Evolutionary conservation across 2,113 vertebrate species (phyloP).

Genomic region (Salvelinus sp.): DNA sequence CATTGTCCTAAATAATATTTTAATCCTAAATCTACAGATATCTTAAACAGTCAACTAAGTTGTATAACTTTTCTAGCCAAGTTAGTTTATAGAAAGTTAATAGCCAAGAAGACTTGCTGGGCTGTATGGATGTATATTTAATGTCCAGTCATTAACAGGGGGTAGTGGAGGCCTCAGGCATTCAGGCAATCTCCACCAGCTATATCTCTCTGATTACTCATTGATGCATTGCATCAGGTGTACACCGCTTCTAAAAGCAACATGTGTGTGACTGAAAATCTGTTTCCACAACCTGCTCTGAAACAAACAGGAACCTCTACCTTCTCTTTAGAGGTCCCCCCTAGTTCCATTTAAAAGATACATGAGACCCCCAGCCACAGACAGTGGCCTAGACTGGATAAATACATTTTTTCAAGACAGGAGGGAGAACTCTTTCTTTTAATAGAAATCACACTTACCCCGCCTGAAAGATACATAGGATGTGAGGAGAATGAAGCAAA

Average conservation of each 20-base stretch:
- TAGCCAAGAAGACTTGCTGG: too few relatives aligned
- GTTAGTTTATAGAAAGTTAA: too few relatives aligned
- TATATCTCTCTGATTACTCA: slow-evolving; percentile 53
- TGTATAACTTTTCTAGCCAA: too few relatives aligned
- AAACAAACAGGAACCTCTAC: slow-evolving; percentile 57
- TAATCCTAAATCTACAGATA: not conserved
- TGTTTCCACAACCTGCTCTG: slow-evolving; percentile 55
- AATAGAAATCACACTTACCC: slow-evolving; percentile 41
- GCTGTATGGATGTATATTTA: slow-evolving; percentile 56
- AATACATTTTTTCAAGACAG: slow-evolving; percentile 54
- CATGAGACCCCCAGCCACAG: slow-evolving; percentile 54
- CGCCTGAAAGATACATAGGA: slow-evolving; percentile 58
- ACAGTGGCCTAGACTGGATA: slow-evolving; percentile 43
- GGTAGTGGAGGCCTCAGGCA: not conserved
- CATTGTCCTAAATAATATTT: not conserved
- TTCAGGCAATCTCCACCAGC: slow-evolving; percentile 15
- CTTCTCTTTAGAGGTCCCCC: slow-evolving; percentile 31
- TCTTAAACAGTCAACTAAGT: too few relatives aligned
- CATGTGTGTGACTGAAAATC: slow-evolving; percentile 64
- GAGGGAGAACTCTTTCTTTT: slow-evolving; percentile 38
- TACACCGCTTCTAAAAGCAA: slow-evolving; percentile 50
- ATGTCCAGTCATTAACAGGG: slow-evolving; percentile 37
- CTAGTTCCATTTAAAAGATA: slow-evolving; percentile 63
- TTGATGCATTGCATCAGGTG: slow-evolving; percentile 56
- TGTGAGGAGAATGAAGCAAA: slow-evolving; percentile 34